A percentile compares a stretch with the other conserved stretches of the same genome.
Evolutionary conservation across 2,113 vertebrate species (phyloP).

Genomic region (Chaetorhynchus papuensis): DNA sequence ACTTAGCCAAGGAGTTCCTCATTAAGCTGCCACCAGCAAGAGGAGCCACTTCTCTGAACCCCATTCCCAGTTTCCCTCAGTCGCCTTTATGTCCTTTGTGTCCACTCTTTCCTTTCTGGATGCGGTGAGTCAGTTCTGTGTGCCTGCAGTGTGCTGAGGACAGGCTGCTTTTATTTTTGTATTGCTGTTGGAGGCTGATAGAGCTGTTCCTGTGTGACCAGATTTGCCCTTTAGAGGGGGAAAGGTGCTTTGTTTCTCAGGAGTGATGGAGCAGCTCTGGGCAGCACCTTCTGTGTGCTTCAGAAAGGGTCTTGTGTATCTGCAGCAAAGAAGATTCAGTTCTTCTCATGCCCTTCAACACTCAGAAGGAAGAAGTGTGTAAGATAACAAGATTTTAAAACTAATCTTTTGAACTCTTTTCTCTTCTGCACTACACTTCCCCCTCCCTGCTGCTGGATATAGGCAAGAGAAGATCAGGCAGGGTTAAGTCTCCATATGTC

Average conservation of each 20-base stretch:
- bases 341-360: background rate
- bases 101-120: background rate
- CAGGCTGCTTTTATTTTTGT: background rate
- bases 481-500: constrained; percentile 27
- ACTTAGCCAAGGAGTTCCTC: background rate
- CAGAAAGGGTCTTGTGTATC: background rate
- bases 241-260: background rate
- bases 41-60: background rate
- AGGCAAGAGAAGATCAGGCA: background rate
- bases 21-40: background rate
- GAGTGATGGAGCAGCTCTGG: background rate
- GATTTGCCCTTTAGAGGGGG: background rate
- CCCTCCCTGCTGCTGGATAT: background rate
- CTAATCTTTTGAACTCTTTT: background rate
- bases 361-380: background rate
- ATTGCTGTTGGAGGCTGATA: background rate
- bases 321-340: background rate
- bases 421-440: background rate
- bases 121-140: background rate
- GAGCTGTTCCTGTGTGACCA: background rate
- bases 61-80: background rate
- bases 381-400: background rate
- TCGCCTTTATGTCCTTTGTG: background rate
- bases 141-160: background rate
- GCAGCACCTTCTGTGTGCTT: background rate